Evolutionary conservation across 1,140 invertebrate species (phyloP), one percentile per base, ranked within the genome.

Genomic region (Galleria mellonella): DNA sequence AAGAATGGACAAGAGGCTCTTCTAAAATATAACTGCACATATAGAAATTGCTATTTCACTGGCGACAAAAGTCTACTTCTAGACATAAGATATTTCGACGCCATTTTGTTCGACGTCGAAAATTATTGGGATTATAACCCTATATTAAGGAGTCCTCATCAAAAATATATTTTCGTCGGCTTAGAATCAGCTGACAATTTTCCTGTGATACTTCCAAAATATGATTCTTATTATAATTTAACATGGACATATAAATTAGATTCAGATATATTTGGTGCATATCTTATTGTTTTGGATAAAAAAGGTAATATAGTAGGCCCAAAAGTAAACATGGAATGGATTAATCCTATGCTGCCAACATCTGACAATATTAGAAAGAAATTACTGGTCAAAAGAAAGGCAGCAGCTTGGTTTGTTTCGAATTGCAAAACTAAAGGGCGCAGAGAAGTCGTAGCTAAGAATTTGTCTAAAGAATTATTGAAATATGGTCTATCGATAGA

Each of bases 171-270:
- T 2, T 82, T 82, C 23, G 52, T 57, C n/a, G 62, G 62, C 0
- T 53, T 53, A 1, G 69, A 76, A 49, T 61, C 71, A 5, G 54
- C 72, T 5, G 41, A 32, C 0, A 46, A 62, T 8, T 67, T 55
- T 41, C 72, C 73, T 11, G 28, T 76, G 1, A 76, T 74, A 23
- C 36, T 61, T 27, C 23, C 43, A 2, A 31, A 46, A 4, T 70
- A 48, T n/a, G 71, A 82, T 9, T 27, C 57, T 14, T 76, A 62
- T 47, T 82, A 64, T 32, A 76, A 76, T 31, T 41, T 58, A 9
- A 74, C 74, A 0, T 78, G 70, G 68, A 72, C 64, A 2, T 82
- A 82, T 29, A 69, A 50, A 49, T 38, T 82, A 7, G 52, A 76
- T 30, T 82, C 77, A 0, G 63, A 76, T 44, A 67, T 76, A 1